Percentiles rank a stretch among this genome's conserved stretches.
Conservation (phyloP, 2,113 vertebrate genomes). For the Colinus virginianus region DNA sequence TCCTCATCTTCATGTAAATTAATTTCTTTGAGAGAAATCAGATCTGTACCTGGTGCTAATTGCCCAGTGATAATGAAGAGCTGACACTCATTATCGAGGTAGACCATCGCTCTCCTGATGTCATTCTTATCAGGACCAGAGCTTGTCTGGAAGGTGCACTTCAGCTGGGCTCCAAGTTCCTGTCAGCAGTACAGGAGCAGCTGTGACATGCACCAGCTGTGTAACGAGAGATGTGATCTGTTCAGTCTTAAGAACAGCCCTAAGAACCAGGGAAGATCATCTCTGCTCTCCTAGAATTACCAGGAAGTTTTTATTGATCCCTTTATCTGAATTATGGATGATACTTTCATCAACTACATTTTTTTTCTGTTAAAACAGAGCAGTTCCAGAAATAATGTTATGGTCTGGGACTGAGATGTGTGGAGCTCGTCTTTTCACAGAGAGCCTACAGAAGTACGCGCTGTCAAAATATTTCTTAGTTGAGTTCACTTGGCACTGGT, state of each 20-base stretch:
- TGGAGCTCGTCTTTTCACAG: neutral
- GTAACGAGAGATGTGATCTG: neutral
- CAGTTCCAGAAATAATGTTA: neutral
- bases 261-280: neutral
- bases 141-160: rapidly evolving
- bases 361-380: neutral
- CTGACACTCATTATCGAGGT: neutral
- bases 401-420: neutral
- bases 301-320: neutral
- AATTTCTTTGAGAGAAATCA: slow-evolving; percentile 36
- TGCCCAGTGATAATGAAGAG: neutral
- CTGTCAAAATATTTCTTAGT: neutral
- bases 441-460: neutral
- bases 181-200: neutral
- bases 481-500: neutral
- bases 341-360: neutral
- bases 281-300: neutral
- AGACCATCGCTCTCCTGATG: neutral
- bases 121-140: neutral
- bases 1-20: slow-evolving; percentile 36
- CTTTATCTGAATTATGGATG: slow-evolving; percentile 21
- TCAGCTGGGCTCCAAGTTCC: neutral
- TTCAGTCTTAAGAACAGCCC: neutral
- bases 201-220: neutral
- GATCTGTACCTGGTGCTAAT: slow-evolving; percentile 26